Conservation (phyloP, 2,888 invertebrate species). For the Artemia sp. region DNA sequence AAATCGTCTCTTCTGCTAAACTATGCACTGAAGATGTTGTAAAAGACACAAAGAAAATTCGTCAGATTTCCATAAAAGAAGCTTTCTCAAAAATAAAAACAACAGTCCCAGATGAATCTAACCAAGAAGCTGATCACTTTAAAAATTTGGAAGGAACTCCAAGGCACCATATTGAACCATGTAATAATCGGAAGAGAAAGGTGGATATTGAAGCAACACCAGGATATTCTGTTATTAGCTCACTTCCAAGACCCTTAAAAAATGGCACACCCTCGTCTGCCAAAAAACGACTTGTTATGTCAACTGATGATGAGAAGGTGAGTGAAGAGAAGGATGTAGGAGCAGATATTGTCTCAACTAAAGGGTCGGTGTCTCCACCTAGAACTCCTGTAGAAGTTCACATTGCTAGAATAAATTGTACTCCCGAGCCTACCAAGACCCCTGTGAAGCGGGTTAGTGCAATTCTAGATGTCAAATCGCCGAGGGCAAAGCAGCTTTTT, state of each 20-base stretch:
- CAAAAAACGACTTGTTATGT: conserved; percentile 8
- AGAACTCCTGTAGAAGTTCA: conserved; percentile 11
- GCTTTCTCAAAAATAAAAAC: conserved; percentile 8
- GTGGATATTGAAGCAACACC: not conserved
- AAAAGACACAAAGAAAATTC: not conserved
- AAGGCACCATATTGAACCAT: not conserved
- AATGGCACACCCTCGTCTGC: conserved; percentile 8
- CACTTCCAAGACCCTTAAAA: not conserved
- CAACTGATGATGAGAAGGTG: not conserved
- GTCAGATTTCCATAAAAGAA: not conserved
- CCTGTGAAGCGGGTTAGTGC: not conserved
- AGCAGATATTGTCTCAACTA: not conserved
- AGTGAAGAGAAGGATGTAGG: not conserved
- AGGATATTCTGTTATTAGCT: not conserved
- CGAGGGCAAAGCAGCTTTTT: conserved; percentile 12
- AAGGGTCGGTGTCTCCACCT: not conserved
- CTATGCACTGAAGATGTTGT: not conserved
- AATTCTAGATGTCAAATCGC: not conserved
- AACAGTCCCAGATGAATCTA: not conserved
- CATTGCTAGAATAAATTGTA: not conserved
- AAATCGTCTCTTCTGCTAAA: not conserved
- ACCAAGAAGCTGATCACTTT: not conserved
- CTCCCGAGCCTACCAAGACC: not conserved
- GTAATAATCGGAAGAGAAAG: conserved; percentile 1
- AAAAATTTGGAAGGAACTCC: not conserved